Conservation (phyloP, 1,140 invertebrate species). For the Drosophila yakuba region DNA sequence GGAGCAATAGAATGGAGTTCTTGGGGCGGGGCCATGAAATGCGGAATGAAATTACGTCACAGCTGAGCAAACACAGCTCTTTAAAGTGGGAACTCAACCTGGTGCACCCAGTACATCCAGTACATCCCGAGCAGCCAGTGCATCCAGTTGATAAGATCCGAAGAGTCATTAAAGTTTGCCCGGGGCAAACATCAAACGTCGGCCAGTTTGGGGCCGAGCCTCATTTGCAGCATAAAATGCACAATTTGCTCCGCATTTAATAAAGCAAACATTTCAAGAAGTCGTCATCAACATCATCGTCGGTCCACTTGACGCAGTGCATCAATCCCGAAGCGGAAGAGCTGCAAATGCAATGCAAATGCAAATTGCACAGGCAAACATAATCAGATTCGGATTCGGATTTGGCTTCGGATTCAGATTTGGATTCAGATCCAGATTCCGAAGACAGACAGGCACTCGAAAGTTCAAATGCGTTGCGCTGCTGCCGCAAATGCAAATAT, state of each 20-base stretch:
- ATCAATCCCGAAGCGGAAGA: constrained; percentile 48
- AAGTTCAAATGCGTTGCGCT: constrained; percentile 61
- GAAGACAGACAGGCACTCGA: constrained; percentile 56
- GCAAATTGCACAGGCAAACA: constrained; percentile 67
- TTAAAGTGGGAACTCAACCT: constrained; percentile 23
- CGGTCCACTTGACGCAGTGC: constrained; percentile 46
- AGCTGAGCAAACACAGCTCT: constrained; percentile 65
- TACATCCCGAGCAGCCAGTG: neutral
- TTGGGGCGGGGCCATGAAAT: constrained; percentile 20
- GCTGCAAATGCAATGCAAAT: constrained; percentile 37
- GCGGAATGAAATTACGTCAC: constrained; percentile 70
- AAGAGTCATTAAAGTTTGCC: constrained; percentile 47
- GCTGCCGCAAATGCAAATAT: constrained; percentile 46
- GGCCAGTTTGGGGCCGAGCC: constrained; percentile 44
- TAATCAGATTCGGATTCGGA: constrained; percentile 36
- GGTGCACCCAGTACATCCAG: neutral
- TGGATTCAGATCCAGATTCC: constrained; percentile 10
- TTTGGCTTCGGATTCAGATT: neutral
- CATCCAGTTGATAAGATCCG: constrained; percentile 2
- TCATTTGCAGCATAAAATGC: constrained; percentile 76
- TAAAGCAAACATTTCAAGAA: constrained; percentile 58
- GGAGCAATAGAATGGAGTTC: neutral
- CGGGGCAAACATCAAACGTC: constrained; percentile 60
- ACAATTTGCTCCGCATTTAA: constrained; percentile 66
- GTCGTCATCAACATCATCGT: constrained; percentile 38